Evolutionary conservation across 1,140 invertebrate genomes (phyloP).

Genomic region (Papilio dardanus): DNA sequence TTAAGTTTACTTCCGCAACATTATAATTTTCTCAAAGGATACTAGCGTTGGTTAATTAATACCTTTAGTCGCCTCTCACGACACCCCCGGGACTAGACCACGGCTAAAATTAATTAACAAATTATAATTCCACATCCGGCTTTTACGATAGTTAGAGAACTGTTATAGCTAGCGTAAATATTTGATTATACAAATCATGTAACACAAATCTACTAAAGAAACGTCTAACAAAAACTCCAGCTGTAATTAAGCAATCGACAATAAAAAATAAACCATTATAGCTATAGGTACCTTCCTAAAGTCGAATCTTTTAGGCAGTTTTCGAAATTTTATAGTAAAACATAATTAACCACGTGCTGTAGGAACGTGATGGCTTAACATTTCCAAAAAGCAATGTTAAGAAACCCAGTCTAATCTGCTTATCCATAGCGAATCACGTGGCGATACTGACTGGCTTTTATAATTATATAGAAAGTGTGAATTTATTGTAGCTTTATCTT

Average conservation of each 20-base stretch:
- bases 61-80: not conserved
- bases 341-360: not conserved
- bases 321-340: not conserved
- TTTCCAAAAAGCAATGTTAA: not conserved
- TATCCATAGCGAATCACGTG: not conserved
- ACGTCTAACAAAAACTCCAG: not conserved
- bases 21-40: slow-evolving; percentile 1
- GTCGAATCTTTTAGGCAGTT: not conserved
- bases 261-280: no score
- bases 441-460: not conserved
- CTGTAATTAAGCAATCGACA: no score
- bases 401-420: not conserved
- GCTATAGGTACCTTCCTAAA: not conserved
- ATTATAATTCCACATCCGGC: slow-evolving; percentile 23
- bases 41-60: not conserved
- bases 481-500: not conserved
- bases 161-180: not conserved
- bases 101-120: slow-evolving; percentile 24
- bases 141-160: slow-evolving; percentile 22
- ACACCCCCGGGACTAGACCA: slow-evolving; percentile 9
- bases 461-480: no score
- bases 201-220: not conserved
- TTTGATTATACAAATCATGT: not conserved
- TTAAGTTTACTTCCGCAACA: slow-evolving; percentile 13
- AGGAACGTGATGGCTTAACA: not conserved